Evolutionary conservation across 2,797 vertebrate genomes (phyloP), one percentile per base, ranked within the genome.

Genomic region (Gouania willdenowi): DNA sequence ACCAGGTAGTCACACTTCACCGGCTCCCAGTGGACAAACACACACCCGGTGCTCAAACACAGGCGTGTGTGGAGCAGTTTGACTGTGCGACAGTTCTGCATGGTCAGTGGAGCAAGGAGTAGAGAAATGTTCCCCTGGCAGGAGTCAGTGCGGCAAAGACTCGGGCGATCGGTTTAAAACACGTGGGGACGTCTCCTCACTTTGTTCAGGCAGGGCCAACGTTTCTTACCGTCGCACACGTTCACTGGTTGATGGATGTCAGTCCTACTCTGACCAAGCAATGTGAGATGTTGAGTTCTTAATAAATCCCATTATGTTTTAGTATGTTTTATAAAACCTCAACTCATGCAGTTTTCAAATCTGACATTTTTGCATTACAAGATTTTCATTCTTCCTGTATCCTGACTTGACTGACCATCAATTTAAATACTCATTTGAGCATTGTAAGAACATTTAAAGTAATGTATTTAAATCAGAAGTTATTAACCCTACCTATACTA

Each of bases 51-150:
- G 9, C 44, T 15, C 42, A 17, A 5, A 48, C 35, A 40, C 28
- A 48, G 54, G 23, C 12, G 45, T 33, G 53, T 16, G 23, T 7
- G 35, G 38, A 4, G 48, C 17, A 41, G 49, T 49, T 74, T 68
- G 51, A 41, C 55, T 26, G 69, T 37, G 40, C 64, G 23, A 69
- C 41, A 6, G 78, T 77, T 73, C 56, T 71, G 68, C 80, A 82
- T 81, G 80, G 63, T 56, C 66, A 40, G 68, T 71, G 59, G 66
- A 81, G 78, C 79, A 60, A 60, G 68, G 58, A 66, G 69, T 41
- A 48, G 63, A 82, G 76, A 71, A 74, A 76, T 78, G 81, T 74
- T 71, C 63, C 66, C 52, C 35, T 26, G 48, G 58, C 56, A 47
- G 31, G 27, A 54, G 56, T 57, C 66, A 66, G 70, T 60, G 47